Conservation (phyloP, 2,113 vertebrate genomes). For the Cyprinodon brontotheroides region DNA sequence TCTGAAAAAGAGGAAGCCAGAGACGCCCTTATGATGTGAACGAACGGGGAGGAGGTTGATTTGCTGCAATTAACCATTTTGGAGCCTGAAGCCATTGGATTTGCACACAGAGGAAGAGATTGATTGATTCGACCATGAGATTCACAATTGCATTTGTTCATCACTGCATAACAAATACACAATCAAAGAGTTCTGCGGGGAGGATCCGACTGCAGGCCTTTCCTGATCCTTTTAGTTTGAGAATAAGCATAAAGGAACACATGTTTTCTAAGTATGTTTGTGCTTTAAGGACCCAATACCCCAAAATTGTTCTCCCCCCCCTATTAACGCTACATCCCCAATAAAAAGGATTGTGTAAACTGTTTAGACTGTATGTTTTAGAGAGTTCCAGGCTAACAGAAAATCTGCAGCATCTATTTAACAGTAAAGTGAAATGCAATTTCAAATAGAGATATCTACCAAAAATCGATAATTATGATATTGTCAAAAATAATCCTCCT, state of each 20-base stretch:
- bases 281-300: not conserved
- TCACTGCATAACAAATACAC: slow-evolving; percentile 74
- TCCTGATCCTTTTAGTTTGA: slow-evolving; percentile 19
- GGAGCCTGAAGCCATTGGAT: slow-evolving; percentile 77
- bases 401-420: too few species aligned
- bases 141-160: slow-evolving; percentile 77
- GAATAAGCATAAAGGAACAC: slow-evolving; percentile 14
- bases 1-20: slow-evolving; percentile 39
- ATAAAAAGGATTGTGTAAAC: not conserved
- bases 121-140: slow-evolving; percentile 78
- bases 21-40: slow-evolving; percentile 34
- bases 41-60: slow-evolving; percentile 62
- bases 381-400: too few species aligned
- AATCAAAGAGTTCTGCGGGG: slow-evolving; percentile 71
- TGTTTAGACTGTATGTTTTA: too few species aligned
- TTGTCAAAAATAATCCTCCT: too few species aligned
- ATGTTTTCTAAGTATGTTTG: slow-evolving; percentile 14
- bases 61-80: slow-evolving; percentile 81
- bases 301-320: not conserved
- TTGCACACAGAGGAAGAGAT: slow-evolving; percentile 66
- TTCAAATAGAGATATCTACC: too few species aligned
- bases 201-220: slow-evolving; percentile 53
- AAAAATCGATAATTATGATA: too few species aligned
- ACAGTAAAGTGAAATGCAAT: too few species aligned
- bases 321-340: not conserved